These are phyloP conservation scores for Lontra canadensis DNA, from an alignment of 2,113 vertebrate species.

Conservation along the genomic window DNA sequence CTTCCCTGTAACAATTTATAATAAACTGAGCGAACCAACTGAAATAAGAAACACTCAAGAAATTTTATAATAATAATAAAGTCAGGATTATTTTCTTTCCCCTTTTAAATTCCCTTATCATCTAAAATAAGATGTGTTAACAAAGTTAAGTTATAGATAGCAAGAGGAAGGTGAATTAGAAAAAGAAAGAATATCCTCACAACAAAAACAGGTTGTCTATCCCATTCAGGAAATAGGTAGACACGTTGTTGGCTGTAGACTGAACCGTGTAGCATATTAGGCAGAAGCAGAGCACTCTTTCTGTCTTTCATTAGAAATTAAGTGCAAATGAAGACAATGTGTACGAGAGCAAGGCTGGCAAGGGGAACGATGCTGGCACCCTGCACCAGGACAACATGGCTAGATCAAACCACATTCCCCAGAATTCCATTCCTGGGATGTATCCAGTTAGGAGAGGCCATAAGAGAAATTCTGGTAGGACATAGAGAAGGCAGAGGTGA, in stretches of 20 bases:
- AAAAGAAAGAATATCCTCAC: background rate
- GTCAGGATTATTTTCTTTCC: background rate
- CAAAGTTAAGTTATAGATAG: background rate
- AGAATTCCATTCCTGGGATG: background rate
- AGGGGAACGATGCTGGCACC: too few relatives aligned
- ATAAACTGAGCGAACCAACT: background rate
- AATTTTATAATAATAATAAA: background rate
- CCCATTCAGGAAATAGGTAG: background rate
- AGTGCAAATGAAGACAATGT: background rate
- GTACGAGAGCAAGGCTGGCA: too few relatives aligned
- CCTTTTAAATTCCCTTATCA: background rate
- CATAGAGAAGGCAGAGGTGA: background rate
- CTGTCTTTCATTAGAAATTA: background rate
- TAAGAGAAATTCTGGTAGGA: background rate
- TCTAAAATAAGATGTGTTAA: background rate
- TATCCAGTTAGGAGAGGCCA: background rate
- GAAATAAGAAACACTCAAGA: background rate
- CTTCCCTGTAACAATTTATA: background rate
- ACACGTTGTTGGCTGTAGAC: rapidly evolving
- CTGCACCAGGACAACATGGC: rapidly evolving
- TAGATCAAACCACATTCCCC: too few relatives aligned
- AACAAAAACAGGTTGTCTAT: too few relatives aligned
- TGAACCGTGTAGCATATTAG: rapidly evolving
- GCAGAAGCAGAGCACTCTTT: background rate
- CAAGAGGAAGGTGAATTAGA: background rate